Conservation (phyloP, 1,140 invertebrate species). For the Zaprionus ghesquierei region DNA sequence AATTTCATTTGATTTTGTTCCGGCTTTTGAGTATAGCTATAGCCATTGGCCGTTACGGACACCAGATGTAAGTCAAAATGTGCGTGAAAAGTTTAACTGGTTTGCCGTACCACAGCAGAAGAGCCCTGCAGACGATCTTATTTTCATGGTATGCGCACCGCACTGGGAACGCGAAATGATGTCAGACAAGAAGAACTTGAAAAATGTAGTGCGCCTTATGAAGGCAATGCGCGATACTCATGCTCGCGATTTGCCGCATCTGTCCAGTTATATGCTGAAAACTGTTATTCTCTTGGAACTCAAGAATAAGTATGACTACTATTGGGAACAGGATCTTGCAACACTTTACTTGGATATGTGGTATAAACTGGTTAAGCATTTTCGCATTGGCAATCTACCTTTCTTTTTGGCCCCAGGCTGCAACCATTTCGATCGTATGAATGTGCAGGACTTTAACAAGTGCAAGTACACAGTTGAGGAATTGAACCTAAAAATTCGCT, state of each 20-base stretch:
- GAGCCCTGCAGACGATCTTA: neutral
- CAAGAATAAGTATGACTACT: neutral
- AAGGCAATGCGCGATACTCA: conserved; percentile 41
- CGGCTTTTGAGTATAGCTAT: conserved; percentile 28
- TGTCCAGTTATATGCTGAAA: conserved; percentile 51
- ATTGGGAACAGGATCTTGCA: conserved; percentile 25
- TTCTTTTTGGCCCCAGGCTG: conserved; percentile 26
- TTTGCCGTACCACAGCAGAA: conserved; percentile 34
- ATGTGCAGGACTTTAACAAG: neutral
- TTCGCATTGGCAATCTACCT: neutral
- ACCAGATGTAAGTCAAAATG: neutral
- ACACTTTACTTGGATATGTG: conserved; percentile 33
- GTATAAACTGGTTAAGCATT: conserved; percentile 15
- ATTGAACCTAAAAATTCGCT: neutral
- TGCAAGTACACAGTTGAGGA: neutral
- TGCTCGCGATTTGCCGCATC: neutral
- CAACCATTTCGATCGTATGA: conserved; percentile 37
- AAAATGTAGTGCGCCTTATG: conserved; percentile 47
- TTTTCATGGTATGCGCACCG: conserved; percentile 45
- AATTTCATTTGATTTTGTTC: conserved; percentile 45
- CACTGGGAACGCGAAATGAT: conserved; percentile 49
- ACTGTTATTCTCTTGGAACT: conserved; percentile 35
- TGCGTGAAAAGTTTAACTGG: conserved; percentile 2
- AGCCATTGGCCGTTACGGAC: conserved; percentile 6
- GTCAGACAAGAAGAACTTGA: conserved; percentile 23